Base-by-base conservation (phyloP, 2,797 vertebrate genomes). In the Acanthopagrus latus region DNA sequence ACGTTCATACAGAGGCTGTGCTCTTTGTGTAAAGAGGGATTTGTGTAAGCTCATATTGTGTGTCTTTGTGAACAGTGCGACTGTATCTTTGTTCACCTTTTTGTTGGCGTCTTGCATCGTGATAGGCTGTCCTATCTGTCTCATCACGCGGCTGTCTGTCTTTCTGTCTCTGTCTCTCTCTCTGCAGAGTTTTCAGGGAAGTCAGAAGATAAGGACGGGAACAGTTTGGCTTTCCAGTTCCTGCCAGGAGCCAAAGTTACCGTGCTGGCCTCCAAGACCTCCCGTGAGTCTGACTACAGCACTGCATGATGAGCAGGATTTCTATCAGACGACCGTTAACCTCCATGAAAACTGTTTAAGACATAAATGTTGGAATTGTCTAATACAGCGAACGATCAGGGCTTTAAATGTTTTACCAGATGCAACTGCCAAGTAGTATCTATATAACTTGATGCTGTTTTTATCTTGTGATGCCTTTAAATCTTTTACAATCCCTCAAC, bases 251-350 rank as follows among this genome's bases (percentile, higher is more conserved):
- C 96, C 82, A 96, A 89, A 80, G 95, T 97, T 50, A 97, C 97
- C 33, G 91, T 99, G 79, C 93, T 97, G 85, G 97, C 97, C 85
- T 99, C 98, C 47, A 99, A 97, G 95, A 97, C 97, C 43, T 99
- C 98, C 88, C 97, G 98, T 99, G 93, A 99, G 97, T 97, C 76
- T 54, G 27, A 63, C 70, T 38, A 2, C 57, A 54, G 5, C 13
- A 25, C 11, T 0, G 6, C 5, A 47, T 4, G 13, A 63, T 25
- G 23, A 64, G 5, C 18, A 0, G 9, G 51, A n/a, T 46, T 62
- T 48, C 64, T 6, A 21, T 3, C 29, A 44, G 18, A 14, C 12
- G 3, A n/a, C 3, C 16, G 16, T 81, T 78, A 18, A 51, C 25
- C 41, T 70, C 17, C 27, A 18, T 58, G 3, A 12, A 29, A 17